Conservation (phyloP, 2,113 vertebrate species). For the Leucosticte australis region DNA sequence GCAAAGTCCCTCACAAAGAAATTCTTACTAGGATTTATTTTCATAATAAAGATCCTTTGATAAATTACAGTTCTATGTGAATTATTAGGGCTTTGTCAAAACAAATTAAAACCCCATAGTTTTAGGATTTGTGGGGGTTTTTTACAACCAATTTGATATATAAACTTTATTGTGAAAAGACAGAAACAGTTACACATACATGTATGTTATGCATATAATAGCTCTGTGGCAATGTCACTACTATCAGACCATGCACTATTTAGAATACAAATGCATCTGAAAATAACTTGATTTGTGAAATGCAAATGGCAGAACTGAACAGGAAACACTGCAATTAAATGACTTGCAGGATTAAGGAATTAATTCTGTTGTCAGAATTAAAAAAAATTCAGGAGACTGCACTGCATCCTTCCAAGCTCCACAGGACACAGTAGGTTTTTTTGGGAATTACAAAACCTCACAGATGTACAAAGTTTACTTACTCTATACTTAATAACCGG, state of each 20-base stretch:
- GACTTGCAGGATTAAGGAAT: not conserved
- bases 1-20: slow-evolving; percentile 19
- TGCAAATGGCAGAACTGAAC: not conserved
- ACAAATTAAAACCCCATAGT: not conserved
- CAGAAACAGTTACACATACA: not conserved
- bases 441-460: not conserved
- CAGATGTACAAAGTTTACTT: not conserved
- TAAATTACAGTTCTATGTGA: slow-evolving; percentile 35
- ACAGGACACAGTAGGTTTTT: not conserved
- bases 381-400: not conserved
- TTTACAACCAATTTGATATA: not conserved
- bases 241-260: not conserved
- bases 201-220: not conserved
- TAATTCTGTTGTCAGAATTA: not conserved
- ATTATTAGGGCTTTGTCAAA: slow-evolving; percentile 26
- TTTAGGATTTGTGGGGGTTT: not conserved
- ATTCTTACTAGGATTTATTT: slow-evolving; percentile 57
- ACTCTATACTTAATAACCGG: not conserved
- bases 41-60: slow-evolving; percentile 44
- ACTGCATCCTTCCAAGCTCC: not conserved
- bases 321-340: not conserved
- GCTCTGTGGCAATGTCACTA: not conserved
- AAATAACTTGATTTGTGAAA: not conserved
- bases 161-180: not conserved
- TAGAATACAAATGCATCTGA: not conserved